Evolutionary conservation across 2,113 vertebrate species (phyloP), one percentile per base, ranked within the genome.

Genomic region (Orientallactaga bullata): DNA sequence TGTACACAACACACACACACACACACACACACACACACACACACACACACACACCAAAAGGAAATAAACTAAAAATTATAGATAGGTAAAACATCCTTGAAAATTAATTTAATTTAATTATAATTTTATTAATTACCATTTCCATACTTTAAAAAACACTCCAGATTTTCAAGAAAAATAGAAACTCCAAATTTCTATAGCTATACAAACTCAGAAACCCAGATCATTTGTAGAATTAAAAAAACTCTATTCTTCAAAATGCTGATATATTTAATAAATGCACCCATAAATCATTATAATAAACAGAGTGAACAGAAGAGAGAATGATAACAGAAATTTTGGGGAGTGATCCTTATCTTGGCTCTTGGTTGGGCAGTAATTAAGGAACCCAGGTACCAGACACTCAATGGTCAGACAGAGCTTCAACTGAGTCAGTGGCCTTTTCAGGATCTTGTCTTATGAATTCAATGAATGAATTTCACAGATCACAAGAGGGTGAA

Each of bases 121-220:
- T 55, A 6, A 55, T 55, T 55, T 55, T 11, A 55, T 66, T 91
- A 74, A 89, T 89, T 89, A 88, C 3, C 9, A 85, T 30, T 12
- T 84, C 88, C 15, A 72, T 69, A 90, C 28, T 85, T 30, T 39
- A 85, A 88, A 92, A 83, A 71, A 91, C 76, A 81, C 42, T 90
- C 26, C 5, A 30, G 32, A 60, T 71, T 91, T 81, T 60, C n/a
- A 65, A 12, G 10, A 6, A 60, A 39, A 89, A 85, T 85, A 11
- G 82, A 66, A 79, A 66, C 18, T 74, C 5, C 68, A 92, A 35
- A 37, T 65, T 63, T 80, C 60, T 71, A 65, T 5, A 85, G 47
- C 51, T 68, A 0, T 73, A 42, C 8, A 80, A 71, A 39, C 60
- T 1, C 24, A 63, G 66, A 69, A 28, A 79, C 37, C n/a, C 18